Percentiles rank a stretch among this genome's conserved stretches.
phyloP scores from a whole-genome alignment of 2,797 vertebrate genomes.

The Cynopterus sphinx region DNA sequence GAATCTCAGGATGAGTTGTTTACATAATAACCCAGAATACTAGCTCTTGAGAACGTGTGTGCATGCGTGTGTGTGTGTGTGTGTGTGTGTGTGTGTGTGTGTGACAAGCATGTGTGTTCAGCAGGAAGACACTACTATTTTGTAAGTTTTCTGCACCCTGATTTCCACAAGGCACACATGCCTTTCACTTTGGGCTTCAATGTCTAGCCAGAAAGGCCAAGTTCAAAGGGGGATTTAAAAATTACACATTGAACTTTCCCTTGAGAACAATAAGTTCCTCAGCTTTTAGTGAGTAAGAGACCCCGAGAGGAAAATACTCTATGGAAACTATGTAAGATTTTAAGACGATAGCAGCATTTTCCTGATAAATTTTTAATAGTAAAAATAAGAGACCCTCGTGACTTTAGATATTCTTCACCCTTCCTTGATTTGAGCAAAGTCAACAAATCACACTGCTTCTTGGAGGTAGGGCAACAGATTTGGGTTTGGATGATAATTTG shows the following conservation, averaged over 20 bases:
- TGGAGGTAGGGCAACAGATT: background rate
- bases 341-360: background rate
- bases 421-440: slow-evolving; percentile 14
- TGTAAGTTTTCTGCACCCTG: background rate
- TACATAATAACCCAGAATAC: background rate
- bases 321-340: background rate
- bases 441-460: background rate
- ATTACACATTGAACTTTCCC: background rate
- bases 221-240: background rate
- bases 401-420: background rate
- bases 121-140: background rate
- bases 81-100: background rate
- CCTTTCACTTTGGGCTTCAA: background rate
- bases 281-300: background rate
- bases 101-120: background rate
- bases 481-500: background rate
- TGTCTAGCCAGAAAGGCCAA: background rate
- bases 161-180: background rate
- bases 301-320: background rate
- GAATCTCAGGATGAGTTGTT: background rate
- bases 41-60: background rate
- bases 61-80: background rate
- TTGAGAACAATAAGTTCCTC: background rate
- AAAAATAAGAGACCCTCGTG: background rate
- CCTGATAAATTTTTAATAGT: background rate